These are phyloP conservation scores for Mongoloraphidia duomilia DNA, from an alignment of 2,888 invertebrate species.

Conservation along the genomic window DNA sequence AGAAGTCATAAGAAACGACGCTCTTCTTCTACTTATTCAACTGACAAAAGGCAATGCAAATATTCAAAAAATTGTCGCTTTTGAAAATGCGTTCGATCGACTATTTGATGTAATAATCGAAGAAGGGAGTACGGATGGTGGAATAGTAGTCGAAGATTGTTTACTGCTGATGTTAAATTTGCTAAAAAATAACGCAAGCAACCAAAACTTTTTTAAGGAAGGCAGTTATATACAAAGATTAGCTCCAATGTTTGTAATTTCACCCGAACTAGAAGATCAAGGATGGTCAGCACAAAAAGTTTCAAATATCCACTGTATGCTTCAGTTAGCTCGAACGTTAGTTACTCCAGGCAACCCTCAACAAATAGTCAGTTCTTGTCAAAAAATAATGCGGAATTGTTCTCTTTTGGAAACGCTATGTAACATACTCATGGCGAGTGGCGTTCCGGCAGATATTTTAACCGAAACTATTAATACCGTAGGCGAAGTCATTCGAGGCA, in stretches of 20 bases:
- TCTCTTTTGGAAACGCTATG: conserved; percentile 73
- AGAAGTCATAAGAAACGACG: conserved; percentile 92
- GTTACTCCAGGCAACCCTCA: conserved; percentile 89
- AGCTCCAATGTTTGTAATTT: conserved; percentile 73
- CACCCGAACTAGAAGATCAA: conserved; percentile 52
- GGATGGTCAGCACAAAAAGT: conserved; percentile 91
- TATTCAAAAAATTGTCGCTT: conserved; percentile 97
- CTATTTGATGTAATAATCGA: conserved; percentile 83
- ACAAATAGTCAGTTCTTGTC: conserved; percentile 65
- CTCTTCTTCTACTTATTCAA: conserved; percentile 77
- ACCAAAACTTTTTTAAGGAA: conserved; percentile 97
- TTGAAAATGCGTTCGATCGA: conserved; percentile 95
- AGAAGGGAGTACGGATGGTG: conserved; percentile 88
- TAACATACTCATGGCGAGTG: conserved; percentile 86
- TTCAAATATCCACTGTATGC: conserved; percentile 83
- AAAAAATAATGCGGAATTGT: conserved; percentile 74
- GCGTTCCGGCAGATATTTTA: conserved; percentile 90
- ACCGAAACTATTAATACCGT: conserved; percentile 94
- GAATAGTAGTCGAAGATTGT: conserved; percentile 97
- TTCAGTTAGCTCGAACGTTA: conserved; percentile 77
- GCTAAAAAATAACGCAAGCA: conserved; percentile 87
- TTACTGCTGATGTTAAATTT: conserved; percentile 84
- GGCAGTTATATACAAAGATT: conserved; percentile 88
- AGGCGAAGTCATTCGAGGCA: conserved; percentile 86
- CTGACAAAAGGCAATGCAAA: conserved; percentile 91